phyloP scores from a whole-genome alignment of 2,113 vertebrate genomes.

The Nothobranchius furzeri region DNA sequence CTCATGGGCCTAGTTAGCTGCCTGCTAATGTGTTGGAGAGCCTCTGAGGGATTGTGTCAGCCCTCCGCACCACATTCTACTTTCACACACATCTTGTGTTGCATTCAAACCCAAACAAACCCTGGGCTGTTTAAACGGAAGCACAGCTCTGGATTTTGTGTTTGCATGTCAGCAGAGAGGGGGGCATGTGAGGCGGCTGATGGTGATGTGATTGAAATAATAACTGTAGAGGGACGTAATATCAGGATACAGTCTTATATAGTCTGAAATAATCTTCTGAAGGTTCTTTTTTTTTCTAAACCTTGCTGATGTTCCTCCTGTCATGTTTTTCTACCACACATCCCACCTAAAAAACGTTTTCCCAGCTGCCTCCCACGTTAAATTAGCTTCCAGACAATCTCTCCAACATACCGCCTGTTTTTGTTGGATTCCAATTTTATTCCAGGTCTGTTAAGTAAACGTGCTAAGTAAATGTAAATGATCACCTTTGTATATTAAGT shows the following conservation, averaged over 20 bases:
- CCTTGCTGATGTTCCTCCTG: conserved; percentile 55
- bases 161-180: conserved; percentile 39
- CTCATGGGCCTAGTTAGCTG: conserved; percentile 38
- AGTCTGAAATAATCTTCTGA: conserved; percentile 36
- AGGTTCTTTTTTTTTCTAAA: conserved; percentile 27
- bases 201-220: conserved; percentile 27
- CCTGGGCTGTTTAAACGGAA: conserved; percentile 31
- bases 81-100: background rate
- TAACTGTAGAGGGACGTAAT: conserved; percentile 21
- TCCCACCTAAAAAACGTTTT: conserved; percentile 54
- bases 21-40: conserved; percentile 62
- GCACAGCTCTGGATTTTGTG: conserved; percentile 13
- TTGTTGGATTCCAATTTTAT: conserved; percentile 29
- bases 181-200: conserved; percentile 18
- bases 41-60: conserved; percentile 30
- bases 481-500: conserved; percentile 38
- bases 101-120: conserved; percentile 2
- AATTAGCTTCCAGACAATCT: conserved; percentile 48
- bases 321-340: conserved; percentile 57
- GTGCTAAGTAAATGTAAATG: conserved; percentile 50
- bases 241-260: conserved; percentile 61
- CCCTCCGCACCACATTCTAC: conserved; percentile 12
- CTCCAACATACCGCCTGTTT: conserved; percentile 28
- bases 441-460: conserved; percentile 34
- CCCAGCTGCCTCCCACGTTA: conserved; percentile 49